phyloP scores from a whole-genome alignment of 2,797 vertebrate species.

The Todus mexicanus region DNA sequence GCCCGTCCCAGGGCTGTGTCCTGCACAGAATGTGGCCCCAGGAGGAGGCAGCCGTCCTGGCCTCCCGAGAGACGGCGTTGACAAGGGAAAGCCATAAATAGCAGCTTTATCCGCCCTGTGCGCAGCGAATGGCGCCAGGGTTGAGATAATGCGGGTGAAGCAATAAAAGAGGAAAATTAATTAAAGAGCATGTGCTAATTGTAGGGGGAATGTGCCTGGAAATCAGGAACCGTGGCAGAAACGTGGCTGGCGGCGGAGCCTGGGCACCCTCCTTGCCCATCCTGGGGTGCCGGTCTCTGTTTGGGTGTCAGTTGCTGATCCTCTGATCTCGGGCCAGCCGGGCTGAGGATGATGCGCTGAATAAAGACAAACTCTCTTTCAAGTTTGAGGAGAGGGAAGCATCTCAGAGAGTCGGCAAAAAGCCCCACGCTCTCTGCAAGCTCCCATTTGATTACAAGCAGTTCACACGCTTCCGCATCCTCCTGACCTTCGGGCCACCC shows the following conservation, averaged over 20 bases:
- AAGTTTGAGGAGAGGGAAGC: too few relatives aligned
- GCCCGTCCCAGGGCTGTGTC: not conserved
- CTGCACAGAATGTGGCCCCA: accelerated
- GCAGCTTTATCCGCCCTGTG: not conserved
- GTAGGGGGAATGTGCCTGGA: not conserved
- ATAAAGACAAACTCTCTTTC: too few relatives aligned
- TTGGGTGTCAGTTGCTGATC: too few relatives aligned
- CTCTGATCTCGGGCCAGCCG: too few relatives aligned
- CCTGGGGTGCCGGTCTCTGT: too few relatives aligned
- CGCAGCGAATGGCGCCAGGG: not conserved
- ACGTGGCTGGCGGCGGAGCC: not conserved
- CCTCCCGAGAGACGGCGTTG: not conserved
- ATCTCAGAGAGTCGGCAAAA: too few relatives aligned
- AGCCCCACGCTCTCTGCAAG: too few relatives aligned
- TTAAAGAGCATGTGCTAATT: constrained; percentile 56
- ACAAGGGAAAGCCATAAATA: not conserved
- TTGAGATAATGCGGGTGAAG: not conserved
- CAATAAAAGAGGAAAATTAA: constrained; percentile 26
- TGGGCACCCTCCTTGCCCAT: not conserved
- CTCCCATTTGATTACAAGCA: too few relatives aligned
- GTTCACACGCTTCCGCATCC: too few relatives aligned
- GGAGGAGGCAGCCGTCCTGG: not conserved
- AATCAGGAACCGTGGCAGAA: not conserved
- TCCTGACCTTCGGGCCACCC: too few relatives aligned
- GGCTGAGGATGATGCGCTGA: too few relatives aligned